Conservation (phyloP, 2,888 invertebrate species). For the Leuctra nigra region DNA sequence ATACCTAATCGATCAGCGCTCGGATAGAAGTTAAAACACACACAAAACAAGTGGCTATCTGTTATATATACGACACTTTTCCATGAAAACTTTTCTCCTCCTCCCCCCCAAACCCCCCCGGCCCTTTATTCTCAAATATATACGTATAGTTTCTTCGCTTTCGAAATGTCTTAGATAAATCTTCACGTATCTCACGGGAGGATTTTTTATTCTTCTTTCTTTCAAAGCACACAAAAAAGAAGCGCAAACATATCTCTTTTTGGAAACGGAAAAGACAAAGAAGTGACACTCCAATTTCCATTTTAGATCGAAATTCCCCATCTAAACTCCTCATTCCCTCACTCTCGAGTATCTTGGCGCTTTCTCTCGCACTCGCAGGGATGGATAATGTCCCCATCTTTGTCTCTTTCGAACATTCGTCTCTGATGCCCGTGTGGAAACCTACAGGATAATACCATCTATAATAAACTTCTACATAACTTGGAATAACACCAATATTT, state of each 20-base stretch:
- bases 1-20: no score
- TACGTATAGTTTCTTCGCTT: conserved; percentile 2
- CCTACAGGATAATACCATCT: conserved; percentile 4
- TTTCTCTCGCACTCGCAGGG: conserved; percentile 3
- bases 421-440: conserved; percentile 5
- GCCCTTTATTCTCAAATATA: no score
- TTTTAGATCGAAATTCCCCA: conserved; percentile 39
- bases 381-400: conserved; percentile 1
- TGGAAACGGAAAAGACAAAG: conserved; percentile 37
- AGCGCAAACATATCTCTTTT: conserved; percentile 15
- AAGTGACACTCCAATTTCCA: conserved; percentile 44
- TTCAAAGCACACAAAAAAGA: conserved; percentile 9
- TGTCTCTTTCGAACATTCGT: conserved; percentile 10
- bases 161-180: conserved; percentile 11
- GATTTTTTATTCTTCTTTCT: conserved; percentile 15
- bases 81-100: background rate
- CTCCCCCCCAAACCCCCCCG: no score
- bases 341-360: background rate
- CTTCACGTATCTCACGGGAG: conserved; percentile 8
- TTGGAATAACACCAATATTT: conserved; percentile 10
- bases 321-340: conserved; percentile 17
- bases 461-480: conserved; percentile 11
- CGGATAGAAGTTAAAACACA: no score
- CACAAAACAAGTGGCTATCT: no score
- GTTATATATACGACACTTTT: no score